Percentiles rank a stretch among this genome's conserved stretches.
phyloP scores from a whole-genome alignment of 2,797 vertebrate genomes.

The Xenentodon cancila region DNA sequence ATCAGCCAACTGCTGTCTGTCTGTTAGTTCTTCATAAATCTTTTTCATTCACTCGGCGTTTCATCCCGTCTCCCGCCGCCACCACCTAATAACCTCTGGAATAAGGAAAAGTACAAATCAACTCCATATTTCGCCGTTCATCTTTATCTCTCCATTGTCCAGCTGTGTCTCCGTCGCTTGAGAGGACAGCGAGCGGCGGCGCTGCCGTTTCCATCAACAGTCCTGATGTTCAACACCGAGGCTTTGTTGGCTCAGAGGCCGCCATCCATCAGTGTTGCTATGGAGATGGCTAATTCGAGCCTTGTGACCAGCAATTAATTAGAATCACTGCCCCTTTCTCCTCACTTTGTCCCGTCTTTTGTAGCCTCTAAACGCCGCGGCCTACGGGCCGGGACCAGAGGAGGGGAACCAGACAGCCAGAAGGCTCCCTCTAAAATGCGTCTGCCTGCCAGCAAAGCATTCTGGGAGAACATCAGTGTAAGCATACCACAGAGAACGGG shows the following conservation, averaged over 20 bases:
- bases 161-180: too few relatives aligned
- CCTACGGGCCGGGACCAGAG: slow-evolving; percentile 30
- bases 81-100: too few relatives aligned
- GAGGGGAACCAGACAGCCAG: slow-evolving; percentile 26
- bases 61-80: too few relatives aligned
- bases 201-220: slow-evolving; percentile 26
- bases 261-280: slow-evolving; percentile 65
- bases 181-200: neutral
- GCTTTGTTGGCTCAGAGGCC: slow-evolving; percentile 67
- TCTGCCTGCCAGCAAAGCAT: slow-evolving; percentile 52
- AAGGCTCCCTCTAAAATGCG: slow-evolving; percentile 53
- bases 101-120: too few relatives aligned
- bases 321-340: slow-evolving; percentile 40
- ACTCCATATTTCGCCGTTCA: too few relatives aligned
- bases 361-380: slow-evolving; percentile 32
- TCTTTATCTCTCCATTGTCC: too few relatives aligned
- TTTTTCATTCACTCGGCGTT: too few relatives aligned
- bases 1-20: too few relatives aligned
- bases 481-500: slow-evolving; percentile 69
- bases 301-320: slow-evolving; percentile 63
- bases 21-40: too few relatives aligned
- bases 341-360: slow-evolving; percentile 40
- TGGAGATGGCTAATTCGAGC: slow-evolving; percentile 69
- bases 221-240: slow-evolving; percentile 21
- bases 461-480: slow-evolving; percentile 70